These are phyloP conservation scores for Ligdia adustata DNA, from an alignment of 2,888 invertebrate species.

Conservation along the genomic window DNA sequence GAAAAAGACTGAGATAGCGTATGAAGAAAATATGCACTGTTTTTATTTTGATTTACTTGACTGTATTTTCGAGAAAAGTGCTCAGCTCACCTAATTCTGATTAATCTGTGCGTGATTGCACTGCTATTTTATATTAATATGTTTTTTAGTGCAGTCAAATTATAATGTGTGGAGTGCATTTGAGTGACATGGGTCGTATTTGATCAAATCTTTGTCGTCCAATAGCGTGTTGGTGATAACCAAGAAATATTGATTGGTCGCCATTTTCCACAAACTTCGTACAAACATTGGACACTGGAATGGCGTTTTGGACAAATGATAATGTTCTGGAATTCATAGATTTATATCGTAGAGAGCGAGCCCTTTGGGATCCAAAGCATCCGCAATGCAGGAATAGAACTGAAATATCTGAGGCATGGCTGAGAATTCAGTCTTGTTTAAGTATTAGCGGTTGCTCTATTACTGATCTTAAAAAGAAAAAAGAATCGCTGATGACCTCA, in stretches of 20 bases:
- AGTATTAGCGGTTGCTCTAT: constrained; percentile 58
- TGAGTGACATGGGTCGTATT: too few relatives aligned
- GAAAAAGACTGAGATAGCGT: too few relatives aligned
- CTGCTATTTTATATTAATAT: too few relatives aligned
- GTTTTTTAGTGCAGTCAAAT: too few relatives aligned
- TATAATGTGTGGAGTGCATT: too few relatives aligned
- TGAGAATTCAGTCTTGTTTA: constrained; percentile 62
- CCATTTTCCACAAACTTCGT: constrained; percentile 6
- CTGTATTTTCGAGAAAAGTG: too few relatives aligned
- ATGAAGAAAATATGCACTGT: too few relatives aligned
- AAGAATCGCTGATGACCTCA: constrained; percentile 75
- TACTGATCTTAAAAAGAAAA: constrained; percentile 71
- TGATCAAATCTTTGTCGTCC: background rate
- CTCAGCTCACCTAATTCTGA: too few relatives aligned
- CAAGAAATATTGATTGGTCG: background rate
- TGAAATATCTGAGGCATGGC: constrained; percentile 68
- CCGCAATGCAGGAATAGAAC: constrained; percentile 62
- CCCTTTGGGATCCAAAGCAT: constrained; percentile 73
- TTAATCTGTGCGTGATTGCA: too few relatives aligned
- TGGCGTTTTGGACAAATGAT: constrained; percentile 71
- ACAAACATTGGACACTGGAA: constrained; percentile 30
- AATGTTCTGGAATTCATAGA: constrained; percentile 68
- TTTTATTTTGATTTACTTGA: too few relatives aligned
- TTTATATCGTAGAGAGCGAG: constrained; percentile 63
- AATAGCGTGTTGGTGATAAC: background rate